phyloP scores from a whole-genome alignment of 2,797 vertebrate genomes.

The Myripristis jacobus region DNA sequence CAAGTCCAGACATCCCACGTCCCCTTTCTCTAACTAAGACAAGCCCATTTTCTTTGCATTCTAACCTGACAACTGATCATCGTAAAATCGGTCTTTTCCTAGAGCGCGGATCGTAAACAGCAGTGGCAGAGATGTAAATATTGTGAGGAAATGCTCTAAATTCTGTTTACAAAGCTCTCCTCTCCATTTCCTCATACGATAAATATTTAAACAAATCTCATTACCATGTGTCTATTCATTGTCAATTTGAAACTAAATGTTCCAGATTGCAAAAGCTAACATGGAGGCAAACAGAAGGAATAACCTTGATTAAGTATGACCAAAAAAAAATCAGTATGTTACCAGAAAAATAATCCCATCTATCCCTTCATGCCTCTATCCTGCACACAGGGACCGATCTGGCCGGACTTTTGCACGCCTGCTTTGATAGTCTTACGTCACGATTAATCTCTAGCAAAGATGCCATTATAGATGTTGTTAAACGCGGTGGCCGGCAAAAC shows the following conservation, averaged over 20 bases:
- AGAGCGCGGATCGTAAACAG: slow-evolving; percentile 53
- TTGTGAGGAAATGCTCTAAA: slow-evolving; percentile 55
- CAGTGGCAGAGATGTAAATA: slow-evolving; percentile 58
- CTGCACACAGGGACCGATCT: slow-evolving; percentile 44
- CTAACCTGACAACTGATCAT: slow-evolving; percentile 30
- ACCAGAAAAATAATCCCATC: slow-evolving; percentile 21
- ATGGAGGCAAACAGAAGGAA: not conserved
- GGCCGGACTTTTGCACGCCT: slow-evolving; percentile 47
- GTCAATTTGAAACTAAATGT: slow-evolving; percentile 24
- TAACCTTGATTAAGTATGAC: not conserved
- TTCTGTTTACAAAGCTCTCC: slow-evolving; percentile 33
- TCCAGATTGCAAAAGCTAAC: slow-evolving; percentile 8
- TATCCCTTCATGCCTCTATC: slow-evolving; percentile 47
- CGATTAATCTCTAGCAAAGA: slow-evolving; percentile 71
- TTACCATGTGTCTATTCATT: slow-evolving; percentile 28
- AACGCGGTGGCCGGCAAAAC: slow-evolving; percentile 62
- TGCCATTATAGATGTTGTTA: slow-evolving; percentile 73
- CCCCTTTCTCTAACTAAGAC: slow-evolving; percentile 5
- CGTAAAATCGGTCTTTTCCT: slow-evolving; percentile 39
- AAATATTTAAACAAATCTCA: slow-evolving; percentile 64
- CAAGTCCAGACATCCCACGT: not conserved
- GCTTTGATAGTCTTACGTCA: slow-evolving; percentile 67
- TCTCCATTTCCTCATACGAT: slow-evolving; percentile 55
- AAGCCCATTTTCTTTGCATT: slow-evolving; percentile 24
- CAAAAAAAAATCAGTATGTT: slow-evolving; percentile 4